Evolutionary conservation across 2,113 vertebrate species (phyloP).

Genomic region (Jaculus jaculus): DNA sequence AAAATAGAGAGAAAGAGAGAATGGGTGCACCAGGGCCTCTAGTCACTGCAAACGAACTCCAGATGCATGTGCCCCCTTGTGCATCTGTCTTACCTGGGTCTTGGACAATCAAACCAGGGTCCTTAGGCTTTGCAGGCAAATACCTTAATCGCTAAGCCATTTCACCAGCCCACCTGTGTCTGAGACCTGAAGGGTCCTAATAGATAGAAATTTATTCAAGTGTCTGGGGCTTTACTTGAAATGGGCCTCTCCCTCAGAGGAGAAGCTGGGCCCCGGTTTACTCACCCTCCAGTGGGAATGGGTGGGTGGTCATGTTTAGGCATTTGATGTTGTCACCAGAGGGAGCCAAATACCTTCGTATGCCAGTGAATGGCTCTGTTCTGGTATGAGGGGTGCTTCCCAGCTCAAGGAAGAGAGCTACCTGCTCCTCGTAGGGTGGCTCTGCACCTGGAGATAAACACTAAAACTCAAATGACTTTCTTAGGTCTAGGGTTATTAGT

Average conservation of each 20-base stretch:
- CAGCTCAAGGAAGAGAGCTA: not conserved
- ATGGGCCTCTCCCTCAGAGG: not conserved
- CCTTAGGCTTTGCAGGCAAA: too few species aligned
- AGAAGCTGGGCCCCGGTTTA: not conserved
- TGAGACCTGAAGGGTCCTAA: not conserved
- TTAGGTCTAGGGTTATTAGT: too few species aligned
- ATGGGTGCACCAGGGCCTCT: too few species aligned
- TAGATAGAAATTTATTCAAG: not conserved
- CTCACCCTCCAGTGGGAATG: not conserved
- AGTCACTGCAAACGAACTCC: too few species aligned
- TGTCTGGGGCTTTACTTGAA: not conserved
- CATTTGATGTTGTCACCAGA: not conserved
- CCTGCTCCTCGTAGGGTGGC: not conserved
- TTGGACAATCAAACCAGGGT: too few species aligned
- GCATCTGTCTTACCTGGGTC: too few species aligned
- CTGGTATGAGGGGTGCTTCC: fast-evolving
- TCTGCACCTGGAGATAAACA: not conserved
- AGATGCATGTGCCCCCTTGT: too few species aligned
- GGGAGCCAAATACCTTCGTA: slow-evolving; percentile 43
- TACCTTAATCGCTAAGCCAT: too few species aligned
- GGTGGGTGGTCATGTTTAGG: not conserved
- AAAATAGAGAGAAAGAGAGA: too few species aligned
- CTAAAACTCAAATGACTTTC: not conserved
- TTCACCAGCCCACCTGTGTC: not conserved
- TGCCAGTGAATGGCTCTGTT: not conserved